phyloP scores from a whole-genome alignment of 1,140 invertebrate genomes.

The Andricus grossulariae region DNA sequence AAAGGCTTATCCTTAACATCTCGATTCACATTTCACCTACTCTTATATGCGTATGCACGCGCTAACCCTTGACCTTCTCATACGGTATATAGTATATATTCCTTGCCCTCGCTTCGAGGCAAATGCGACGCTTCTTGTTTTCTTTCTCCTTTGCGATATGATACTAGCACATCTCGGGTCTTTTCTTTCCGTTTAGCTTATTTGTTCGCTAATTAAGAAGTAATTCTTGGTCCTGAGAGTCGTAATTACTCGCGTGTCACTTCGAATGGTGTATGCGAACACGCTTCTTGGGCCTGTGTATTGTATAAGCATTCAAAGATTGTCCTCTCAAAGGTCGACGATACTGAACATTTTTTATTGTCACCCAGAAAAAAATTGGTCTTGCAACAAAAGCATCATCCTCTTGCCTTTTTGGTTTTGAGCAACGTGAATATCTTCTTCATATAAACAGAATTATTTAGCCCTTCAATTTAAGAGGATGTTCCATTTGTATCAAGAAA shows the following conservation, averaged over 20 bases:
- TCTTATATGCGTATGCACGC: conserved; percentile 21
- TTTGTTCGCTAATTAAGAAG: conserved; percentile 64
- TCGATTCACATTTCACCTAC: conserved; percentile 38
- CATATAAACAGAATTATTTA: no score
- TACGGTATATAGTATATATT: conserved; percentile 36
- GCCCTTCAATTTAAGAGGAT: no score
- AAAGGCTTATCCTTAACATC: not conserved
- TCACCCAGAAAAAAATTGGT: no score
- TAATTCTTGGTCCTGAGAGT: conserved; percentile 48
- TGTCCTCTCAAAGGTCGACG: conserved; percentile 20
- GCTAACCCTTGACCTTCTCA: conserved; percentile 57
- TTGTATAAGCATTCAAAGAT: not conserved
- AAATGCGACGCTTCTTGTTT: conserved; percentile 1
- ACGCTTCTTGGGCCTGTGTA: not conserved
- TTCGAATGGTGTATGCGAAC: conserved; percentile 11
- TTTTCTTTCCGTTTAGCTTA: conserved; percentile 1
- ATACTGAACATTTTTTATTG: not conserved
- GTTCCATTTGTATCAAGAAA: no score
- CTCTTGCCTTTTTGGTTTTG: no score
- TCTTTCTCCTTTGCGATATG: not conserved
- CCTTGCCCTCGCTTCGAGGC: not conserved
- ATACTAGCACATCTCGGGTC: not conserved
- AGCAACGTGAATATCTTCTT: no score
- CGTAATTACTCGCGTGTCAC: conserved; percentile 25
- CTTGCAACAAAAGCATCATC: no score